phyloP scores from a whole-genome alignment of 2,888 invertebrate species.

The Amphimallon solstitiale region DNA sequence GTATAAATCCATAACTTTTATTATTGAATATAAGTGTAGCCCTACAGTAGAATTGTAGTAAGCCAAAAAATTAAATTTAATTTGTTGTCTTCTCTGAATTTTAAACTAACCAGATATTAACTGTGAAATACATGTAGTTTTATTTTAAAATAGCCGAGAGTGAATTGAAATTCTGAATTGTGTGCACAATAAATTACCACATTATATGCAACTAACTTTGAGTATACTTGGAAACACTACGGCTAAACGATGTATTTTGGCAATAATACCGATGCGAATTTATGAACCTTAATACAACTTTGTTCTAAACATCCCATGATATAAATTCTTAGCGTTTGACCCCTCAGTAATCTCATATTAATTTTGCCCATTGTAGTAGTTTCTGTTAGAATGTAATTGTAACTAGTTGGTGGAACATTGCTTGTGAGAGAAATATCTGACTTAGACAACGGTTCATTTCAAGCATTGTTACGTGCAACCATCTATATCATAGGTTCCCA shows the following conservation, averaged over 20 bases:
- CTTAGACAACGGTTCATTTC: neutral
- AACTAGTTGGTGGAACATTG: constrained; percentile 25
- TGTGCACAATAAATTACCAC: neutral
- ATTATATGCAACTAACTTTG: constrained; percentile 13
- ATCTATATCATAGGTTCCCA: too few species aligned
- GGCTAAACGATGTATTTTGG: constrained; percentile 8
- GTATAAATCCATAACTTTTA: too few species aligned
- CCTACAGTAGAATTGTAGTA: too few species aligned
- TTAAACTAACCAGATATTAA: too few species aligned
- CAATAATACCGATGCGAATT: constrained; percentile 17
- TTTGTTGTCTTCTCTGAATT: too few species aligned
- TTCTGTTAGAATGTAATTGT: constrained; percentile 22
- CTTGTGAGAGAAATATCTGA: constrained; percentile 17
- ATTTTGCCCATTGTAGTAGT: constrained; percentile 37
- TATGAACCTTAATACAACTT: constrained; percentile 28
- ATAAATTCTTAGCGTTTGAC: constrained; percentile 40
- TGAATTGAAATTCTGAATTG: neutral
- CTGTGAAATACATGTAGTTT: too few species aligned
- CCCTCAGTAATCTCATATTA: constrained; percentile 34
- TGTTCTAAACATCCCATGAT: constrained; percentile 24
- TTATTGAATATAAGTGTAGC: too few species aligned
- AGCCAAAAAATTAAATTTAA: too few species aligned
- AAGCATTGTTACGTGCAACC: neutral
- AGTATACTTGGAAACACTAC: neutral
- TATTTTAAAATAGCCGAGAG: too few species aligned